Base-by-base conservation (phyloP, 2,797 vertebrate species). In the Hypotaenidia philippensis region DNA sequence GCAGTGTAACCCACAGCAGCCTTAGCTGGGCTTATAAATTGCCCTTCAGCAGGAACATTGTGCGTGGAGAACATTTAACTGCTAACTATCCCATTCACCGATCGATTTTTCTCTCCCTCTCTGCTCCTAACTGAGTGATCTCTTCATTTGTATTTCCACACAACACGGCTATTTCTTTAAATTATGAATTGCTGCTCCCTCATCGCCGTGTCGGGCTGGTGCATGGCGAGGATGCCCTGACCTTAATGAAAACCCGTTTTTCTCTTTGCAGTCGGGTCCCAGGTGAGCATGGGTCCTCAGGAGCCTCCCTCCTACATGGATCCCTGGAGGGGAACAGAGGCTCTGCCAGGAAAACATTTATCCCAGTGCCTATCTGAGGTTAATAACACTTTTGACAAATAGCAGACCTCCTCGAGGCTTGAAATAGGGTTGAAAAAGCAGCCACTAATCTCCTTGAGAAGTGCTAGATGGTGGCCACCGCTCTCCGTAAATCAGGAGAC, bases 91-190 rank as follows among this genome's bases (percentile, higher is more conserved):
- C 84, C 87, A 19, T 64, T 91, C 80, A 25, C 75, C n/a, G n/a
- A 65, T 83, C 59, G 93, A 96, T 97, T 95, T 91, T 77, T 52
- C 66, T 93, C 89, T 94, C 87, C 53, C n/a, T 57, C 31, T 87
- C 64, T 76, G 31, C 89, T 90, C 69, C 79, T 68, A 87, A 72
- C 89, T 55, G 76, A 81, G 85, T n/a, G 61, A 83, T 84, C 66
- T 47, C 71, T 87, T 93, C 45, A 79, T 89, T 95, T 93, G 3
- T 52, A 87, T 71, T 81, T 90, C 66, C 32, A 75, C 9, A 1
- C 45, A 21, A 66, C 63, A 60, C 38, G 34, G 92, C 38, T 86
- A 47, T 94, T 91, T 40, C 90, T 93, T 95, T 95, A 84, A 64
- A 20, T 95, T 83, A 41, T 36, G 57, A 63, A 16, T 77, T 77